Evolutionary conservation across 2,113 vertebrate genomes (phyloP), one percentile per base, ranked within the genome.

Genomic region (Paramisgurnus dabryanus): DNA sequence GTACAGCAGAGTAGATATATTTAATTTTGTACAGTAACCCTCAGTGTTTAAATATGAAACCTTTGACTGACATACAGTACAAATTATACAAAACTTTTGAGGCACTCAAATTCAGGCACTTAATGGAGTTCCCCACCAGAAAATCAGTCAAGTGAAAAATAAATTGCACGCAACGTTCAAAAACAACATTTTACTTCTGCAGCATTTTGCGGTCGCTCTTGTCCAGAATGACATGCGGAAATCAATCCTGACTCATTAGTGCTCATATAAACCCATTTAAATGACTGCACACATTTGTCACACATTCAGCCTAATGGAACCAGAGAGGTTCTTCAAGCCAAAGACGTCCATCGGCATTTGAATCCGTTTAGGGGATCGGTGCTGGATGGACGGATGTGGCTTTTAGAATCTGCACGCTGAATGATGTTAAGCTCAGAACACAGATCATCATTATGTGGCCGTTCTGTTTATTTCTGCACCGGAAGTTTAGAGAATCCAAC

Each of bases 401-500:
- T 43, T 73, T 73, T 43, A 12, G n/a, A n/a, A 49, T 68, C 55
- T 58, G 55, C 55, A 53, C 1, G 8, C n/a, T 67, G 7, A 41
- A 4, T 8, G 41, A 47, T 11, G 34, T n/a, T 15, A 45, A 60
- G 7, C 40, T 71, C 15, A 58, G 7, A 2, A 58, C 7, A 58
- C 55, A 18, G 27, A 34, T 34, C 3, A 17, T 60, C 34, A 58
- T 60, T 43, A 60, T 60, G 34, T 9, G 0, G 1, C 69, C 5
- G 17, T n/a, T 60, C 55, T 73, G 70, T 73, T 73, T 73, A 60
- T 58, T 73, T 73, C 17, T 43, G n/a, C 40, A 8, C 55, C 0
- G 40, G 60, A 60, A 74, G 71, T 74, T 74, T 22, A 45, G n/a
- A 61, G 41, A 74, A 45, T 61, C 55, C n/a, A 27, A 74, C 60